A percentile compares a stretch with the other conserved stretches of the same genome.
Conservation (phyloP, 1,140 invertebrate genomes). For the Belonocnema kinseyi region DNA sequence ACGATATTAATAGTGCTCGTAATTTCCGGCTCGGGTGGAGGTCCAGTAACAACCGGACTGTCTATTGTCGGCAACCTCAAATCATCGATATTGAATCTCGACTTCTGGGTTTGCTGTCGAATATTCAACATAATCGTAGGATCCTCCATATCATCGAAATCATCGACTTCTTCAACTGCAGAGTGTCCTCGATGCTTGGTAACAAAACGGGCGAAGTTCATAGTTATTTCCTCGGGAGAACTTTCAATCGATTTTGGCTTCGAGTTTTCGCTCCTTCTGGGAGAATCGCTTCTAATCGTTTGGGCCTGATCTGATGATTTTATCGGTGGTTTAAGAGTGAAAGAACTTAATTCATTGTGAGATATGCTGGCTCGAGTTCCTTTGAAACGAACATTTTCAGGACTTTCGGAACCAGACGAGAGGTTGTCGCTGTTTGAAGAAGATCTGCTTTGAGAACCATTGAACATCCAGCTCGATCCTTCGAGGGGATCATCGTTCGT, state of each 20-base stretch:
- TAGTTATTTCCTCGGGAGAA: constrained; percentile 34
- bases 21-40: constrained; percentile 49
- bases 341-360: neutral
- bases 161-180: neutral
- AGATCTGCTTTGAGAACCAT: constrained; percentile 34
- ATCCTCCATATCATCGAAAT: constrained; percentile 54
- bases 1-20: constrained; percentile 40
- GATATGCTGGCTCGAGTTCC: neutral
- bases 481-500: constrained; percentile 66
- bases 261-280: constrained; percentile 7
- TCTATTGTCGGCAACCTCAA: constrained; percentile 55
- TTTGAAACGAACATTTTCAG: neutral
- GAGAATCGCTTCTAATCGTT: neutral
- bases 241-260: constrained; percentile 37
- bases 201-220: constrained; percentile 49
- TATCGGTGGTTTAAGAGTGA: neutral
- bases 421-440: neutral
- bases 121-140: constrained; percentile 56
- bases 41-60: constrained; percentile 32
- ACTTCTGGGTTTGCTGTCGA: constrained; percentile 33
- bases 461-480: constrained; percentile 70
- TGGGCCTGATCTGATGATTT: neutral
- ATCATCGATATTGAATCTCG: constrained; percentile 59
- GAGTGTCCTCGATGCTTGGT: constrained; percentile 50
- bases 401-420: constrained; percentile 13